These are phyloP conservation scores for Enteromius paludinosus DNA, from an alignment of 2,797 vertebrate species.

Conservation along the genomic window DNA sequence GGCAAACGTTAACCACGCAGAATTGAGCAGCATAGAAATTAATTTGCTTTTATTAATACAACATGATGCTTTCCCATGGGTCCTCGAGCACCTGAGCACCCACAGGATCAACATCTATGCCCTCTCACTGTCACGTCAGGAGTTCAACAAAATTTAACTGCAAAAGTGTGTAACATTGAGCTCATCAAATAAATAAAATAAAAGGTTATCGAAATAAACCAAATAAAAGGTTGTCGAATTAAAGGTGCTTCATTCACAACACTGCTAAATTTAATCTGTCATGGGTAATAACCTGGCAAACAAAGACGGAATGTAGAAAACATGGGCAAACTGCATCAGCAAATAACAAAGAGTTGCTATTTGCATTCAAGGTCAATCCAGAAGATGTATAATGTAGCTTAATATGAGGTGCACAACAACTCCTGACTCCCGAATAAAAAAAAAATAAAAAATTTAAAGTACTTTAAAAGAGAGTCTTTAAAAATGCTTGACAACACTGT, in stretches of 20 bases:
- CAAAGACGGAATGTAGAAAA: not conserved
- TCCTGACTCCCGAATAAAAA: not conserved
- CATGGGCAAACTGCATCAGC: not conserved
- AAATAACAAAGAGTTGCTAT: constrained; percentile 21
- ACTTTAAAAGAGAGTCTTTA: not conserved
- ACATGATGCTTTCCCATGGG: not conserved
- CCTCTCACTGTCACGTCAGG: not conserved
- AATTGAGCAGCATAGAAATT: not conserved
- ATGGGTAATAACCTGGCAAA: constrained; percentile 10
- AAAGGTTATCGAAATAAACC: no score
- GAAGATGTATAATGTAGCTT: constrained; percentile 4
- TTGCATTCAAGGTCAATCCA: constrained; percentile 23
- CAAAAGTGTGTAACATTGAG: not conserved
- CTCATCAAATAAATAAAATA: no score
- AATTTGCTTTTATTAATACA: constrained; percentile 2
- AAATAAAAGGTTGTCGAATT: constrained; percentile 10
- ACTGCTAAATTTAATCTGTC: constrained; percentile 20
- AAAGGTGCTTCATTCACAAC: constrained; percentile 28
- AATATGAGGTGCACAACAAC: not conserved
- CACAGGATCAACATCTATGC: not conserved
- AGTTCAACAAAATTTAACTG: constrained; percentile 12
- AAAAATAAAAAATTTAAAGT: no score
- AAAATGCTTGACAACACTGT: not conserved
- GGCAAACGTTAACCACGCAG: constrained; percentile 1
- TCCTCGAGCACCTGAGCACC: constrained; percentile 7